Evolutionary conservation across 2,797 vertebrate genomes (phyloP).

Genomic region (Ispidina picta): DNA sequence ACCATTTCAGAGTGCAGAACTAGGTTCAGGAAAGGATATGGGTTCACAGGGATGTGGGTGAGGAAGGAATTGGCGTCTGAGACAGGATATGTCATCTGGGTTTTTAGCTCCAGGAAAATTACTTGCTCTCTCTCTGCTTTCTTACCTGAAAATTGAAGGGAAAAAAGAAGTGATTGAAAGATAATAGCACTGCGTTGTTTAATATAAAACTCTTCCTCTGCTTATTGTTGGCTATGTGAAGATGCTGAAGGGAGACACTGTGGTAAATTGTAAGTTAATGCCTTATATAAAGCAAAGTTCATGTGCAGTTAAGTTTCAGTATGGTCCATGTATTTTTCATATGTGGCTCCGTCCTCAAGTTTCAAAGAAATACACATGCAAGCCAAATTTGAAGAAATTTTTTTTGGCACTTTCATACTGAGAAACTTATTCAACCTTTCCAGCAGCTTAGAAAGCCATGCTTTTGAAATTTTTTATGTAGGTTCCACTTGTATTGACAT

Average conservation of each 20-base stretch:
- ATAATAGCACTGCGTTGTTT: background rate
- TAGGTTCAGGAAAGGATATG: background rate
- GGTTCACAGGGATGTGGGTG: background rate
- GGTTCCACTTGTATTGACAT: constrained; percentile 1
- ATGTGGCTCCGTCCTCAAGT: constrained; percentile 45
- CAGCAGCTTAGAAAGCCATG: constrained; percentile 15
- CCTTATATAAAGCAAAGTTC: constrained; percentile 35
- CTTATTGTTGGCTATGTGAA: background rate
- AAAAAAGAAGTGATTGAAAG: background rate
- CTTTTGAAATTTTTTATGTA: constrained; percentile 5
- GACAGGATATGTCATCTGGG: background rate
- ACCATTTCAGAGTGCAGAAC: background rate
- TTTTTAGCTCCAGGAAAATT: background rate
- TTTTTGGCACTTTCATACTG: constrained; percentile 37
- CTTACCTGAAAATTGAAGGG: background rate
- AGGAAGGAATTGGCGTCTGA: background rate
- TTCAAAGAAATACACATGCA: constrained; percentile 26
- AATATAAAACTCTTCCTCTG: background rate
- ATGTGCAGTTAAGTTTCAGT: constrained; percentile 3
- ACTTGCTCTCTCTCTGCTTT: background rate
- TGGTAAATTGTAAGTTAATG: background rate
- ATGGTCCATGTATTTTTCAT: constrained; percentile 28
- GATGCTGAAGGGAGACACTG: background rate
- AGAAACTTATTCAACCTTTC: constrained; percentile 57
- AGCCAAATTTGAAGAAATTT: constrained; percentile 30